Evolutionary conservation across 2,797 vertebrate species (phyloP).

Genomic region (Chelon labrosus): DNA sequence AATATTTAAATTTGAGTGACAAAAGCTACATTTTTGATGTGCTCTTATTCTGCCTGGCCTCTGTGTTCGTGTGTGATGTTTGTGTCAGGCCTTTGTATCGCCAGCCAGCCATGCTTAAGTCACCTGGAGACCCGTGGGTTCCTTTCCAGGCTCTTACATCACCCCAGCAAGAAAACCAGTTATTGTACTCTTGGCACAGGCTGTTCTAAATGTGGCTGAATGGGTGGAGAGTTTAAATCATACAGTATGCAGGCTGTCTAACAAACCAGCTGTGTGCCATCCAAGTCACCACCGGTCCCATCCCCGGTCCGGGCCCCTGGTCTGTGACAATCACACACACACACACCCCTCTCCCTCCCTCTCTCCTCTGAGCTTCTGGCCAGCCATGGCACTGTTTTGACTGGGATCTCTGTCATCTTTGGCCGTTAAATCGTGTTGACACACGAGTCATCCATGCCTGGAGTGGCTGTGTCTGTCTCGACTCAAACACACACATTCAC

Average conservation of each 20-base stretch:
- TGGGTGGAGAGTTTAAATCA: slow-evolving; percentile 50
- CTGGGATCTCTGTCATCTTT: slow-evolving; percentile 81
- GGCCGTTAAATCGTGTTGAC: slow-evolving; percentile 80
- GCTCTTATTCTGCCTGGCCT: background rate
- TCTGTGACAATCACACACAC: slow-evolving; percentile 10
- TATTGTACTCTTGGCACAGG: slow-evolving; percentile 52
- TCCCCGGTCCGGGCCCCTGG: slow-evolving; percentile 55
- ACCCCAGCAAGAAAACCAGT: slow-evolving; percentile 54
- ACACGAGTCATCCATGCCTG: slow-evolving; percentile 67
- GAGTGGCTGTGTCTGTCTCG: slow-evolving; percentile 52
- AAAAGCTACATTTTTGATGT: background rate
- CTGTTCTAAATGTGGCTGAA: slow-evolving; percentile 44
- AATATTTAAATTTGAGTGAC: background rate
- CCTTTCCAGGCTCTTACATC: slow-evolving; percentile 61
- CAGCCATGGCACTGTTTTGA: slow-evolving; percentile 77
- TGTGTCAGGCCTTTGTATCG: slow-evolving; percentile 51
- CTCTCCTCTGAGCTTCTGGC: slow-evolving; percentile 27
- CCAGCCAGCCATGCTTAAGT: slow-evolving; percentile 26
- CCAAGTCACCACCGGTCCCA: slow-evolving; percentile 63
- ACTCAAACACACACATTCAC: slow-evolving; percentile 36
- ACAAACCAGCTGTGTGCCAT: slow-evolving; percentile 57
- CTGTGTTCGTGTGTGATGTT: slow-evolving; percentile 9
- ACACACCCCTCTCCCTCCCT: background rate
- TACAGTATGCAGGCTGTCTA: slow-evolving; percentile 64
- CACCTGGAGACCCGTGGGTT: slow-evolving; percentile 56